Percentiles rank a stretch among this genome's conserved stretches.
Conservation (phyloP, 2,113 vertebrate genomes). For the Seriola aureovittata region DNA sequence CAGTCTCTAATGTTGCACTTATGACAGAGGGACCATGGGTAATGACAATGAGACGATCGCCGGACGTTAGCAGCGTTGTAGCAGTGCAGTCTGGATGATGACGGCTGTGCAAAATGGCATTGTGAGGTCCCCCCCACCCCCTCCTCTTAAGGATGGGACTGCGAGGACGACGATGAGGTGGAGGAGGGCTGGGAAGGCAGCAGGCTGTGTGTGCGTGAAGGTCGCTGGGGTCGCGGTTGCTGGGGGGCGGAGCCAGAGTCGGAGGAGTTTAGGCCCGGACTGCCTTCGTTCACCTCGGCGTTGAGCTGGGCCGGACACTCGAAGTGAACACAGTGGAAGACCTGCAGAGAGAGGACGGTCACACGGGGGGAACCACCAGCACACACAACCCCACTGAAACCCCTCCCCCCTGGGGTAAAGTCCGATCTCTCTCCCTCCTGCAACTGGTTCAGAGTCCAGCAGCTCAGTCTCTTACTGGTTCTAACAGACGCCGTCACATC, state of each 20-base stretch:
- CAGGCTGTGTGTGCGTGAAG: constrained; percentile 78
- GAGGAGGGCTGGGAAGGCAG: constrained; percentile 61
- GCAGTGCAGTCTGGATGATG: constrained; percentile 64
- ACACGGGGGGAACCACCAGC: too few relatives aligned
- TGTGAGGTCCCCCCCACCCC: constrained; percentile 35
- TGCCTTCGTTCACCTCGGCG: constrained; percentile 86
- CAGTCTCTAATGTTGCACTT: constrained; percentile 57
- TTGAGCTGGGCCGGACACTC: constrained; percentile 93
- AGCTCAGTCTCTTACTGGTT: too few relatives aligned
- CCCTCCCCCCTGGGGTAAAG: too few relatives aligned
- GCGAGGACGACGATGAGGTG: constrained; percentile 69
- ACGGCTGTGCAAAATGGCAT: constrained; percentile 78
- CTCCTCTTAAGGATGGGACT: constrained; percentile 55
- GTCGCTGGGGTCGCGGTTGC: constrained; percentile 65
- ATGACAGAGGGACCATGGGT: constrained; percentile 36
- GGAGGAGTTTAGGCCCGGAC: constrained; percentile 80
- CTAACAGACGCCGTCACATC: too few relatives aligned
- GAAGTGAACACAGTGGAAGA: constrained; percentile 99
- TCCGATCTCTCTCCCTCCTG: too few relatives aligned
- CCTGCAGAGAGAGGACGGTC: constrained; percentile 78
- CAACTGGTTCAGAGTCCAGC: too few relatives aligned
- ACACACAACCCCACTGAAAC: too few relatives aligned
- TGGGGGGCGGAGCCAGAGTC: constrained; percentile 55
- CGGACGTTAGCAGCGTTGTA: constrained; percentile 55
- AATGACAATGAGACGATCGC: constrained; percentile 45